phyloP scores from a whole-genome alignment of 1,140 invertebrate species.

The Drosophila ficusphila region DNA sequence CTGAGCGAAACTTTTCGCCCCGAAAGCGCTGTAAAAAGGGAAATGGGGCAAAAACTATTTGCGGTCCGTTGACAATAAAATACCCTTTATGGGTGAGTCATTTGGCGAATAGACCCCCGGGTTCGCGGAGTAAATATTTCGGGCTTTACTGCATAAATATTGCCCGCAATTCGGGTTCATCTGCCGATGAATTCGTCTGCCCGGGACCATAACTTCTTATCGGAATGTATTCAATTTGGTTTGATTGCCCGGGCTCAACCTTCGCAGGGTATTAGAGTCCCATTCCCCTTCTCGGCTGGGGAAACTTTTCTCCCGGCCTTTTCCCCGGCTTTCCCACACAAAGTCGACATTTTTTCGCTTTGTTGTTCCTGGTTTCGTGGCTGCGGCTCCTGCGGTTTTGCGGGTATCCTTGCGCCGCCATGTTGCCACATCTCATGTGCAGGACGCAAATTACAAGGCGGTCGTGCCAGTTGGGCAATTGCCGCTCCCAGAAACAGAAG shows the following conservation, averaged over 20 bases:
- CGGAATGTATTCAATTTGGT: constrained; percentile 40
- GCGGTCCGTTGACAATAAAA: constrained; percentile 55
- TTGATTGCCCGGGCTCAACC: constrained; percentile 36
- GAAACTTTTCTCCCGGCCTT: constrained; percentile 5
- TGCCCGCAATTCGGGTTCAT: constrained; percentile 7
- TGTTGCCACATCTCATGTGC: constrained; percentile 52
- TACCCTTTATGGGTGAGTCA: constrained; percentile 32
- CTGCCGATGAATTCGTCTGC: background rate
- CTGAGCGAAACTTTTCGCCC: constrained; percentile 38
- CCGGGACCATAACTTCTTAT: constrained; percentile 10
- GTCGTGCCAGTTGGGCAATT: constrained; percentile 68
- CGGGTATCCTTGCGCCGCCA: constrained; percentile 5
- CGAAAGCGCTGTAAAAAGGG: constrained; percentile 35
- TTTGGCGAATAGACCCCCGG: background rate
- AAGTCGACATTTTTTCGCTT: constrained; percentile 30
- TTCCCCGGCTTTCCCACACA: constrained; percentile 9
- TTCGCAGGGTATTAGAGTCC: constrained; percentile 22
- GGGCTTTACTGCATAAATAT: constrained; percentile 14
- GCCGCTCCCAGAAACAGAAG: constrained; percentile 46
- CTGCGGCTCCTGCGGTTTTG: constrained; percentile 42
- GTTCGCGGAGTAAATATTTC: constrained; percentile 5
- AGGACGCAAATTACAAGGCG: constrained; percentile 59
- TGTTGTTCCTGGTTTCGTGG: constrained; percentile 29
- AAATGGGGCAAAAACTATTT: constrained; percentile 52
- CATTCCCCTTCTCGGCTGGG: background rate